A percentile compares a stretch with the other conserved stretches of the same genome.
These are phyloP conservation scores for Sminthurides aquaticus DNA, from an alignment of 2,888 invertebrate species.

Conservation along the genomic window DNA sequence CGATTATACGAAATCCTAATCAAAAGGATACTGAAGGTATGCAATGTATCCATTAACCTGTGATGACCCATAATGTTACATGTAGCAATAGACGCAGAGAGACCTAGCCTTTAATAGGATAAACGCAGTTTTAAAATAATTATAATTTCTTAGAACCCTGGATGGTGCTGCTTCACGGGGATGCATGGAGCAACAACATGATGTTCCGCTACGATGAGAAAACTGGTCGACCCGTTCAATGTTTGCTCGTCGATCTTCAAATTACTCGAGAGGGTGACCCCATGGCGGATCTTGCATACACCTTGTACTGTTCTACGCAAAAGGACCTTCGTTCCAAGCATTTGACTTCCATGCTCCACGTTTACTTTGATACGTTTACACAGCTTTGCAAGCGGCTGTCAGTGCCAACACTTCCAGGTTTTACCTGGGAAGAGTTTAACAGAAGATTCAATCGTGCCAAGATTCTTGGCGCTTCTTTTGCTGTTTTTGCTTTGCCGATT, in stretches of 20 bases:
- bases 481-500: constrained; percentile 16
- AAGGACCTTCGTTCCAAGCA: constrained; percentile 11
- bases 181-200: constrained; percentile 35
- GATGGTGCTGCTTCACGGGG: constrained; percentile 28
- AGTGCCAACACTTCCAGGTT: constrained; percentile 24
- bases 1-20: background rate
- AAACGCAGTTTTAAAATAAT: no score
- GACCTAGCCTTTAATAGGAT: no score
- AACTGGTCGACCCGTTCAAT: constrained; percentile 13
- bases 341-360: constrained; percentile 4
- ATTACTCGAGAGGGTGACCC: constrained; percentile 21
- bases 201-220: no score
- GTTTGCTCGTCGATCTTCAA: constrained; percentile 33
- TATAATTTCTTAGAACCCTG: constrained; percentile 32
- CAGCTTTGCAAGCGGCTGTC: constrained; percentile 14
- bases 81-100: no score
- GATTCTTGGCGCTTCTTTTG: constrained; percentile 17
- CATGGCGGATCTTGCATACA: constrained; percentile 26
- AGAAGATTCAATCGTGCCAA: constrained; percentile 22
- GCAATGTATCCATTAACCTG: background rate
- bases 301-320: constrained; percentile 28
- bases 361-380: constrained; percentile 13
- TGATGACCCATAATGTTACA: background rate
- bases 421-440: constrained; percentile 15
- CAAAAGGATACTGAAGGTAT: background rate